Conservation (phyloP, 2,797 vertebrate genomes). For the Pseudocheirus occidentalis region DNA sequence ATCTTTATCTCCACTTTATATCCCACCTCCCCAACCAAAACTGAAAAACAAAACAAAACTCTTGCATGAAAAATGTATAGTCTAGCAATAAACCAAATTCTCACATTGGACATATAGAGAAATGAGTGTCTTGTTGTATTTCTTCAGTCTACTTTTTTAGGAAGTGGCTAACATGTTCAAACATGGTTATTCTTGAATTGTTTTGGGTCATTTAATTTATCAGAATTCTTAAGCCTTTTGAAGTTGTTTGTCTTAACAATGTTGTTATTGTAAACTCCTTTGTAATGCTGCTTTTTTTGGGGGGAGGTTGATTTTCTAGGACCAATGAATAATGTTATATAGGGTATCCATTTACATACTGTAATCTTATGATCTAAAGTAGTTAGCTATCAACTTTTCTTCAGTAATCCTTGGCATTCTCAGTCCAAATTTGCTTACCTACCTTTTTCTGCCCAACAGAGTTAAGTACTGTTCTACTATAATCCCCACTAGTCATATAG, state of each 20-base stretch:
- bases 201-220: too few relatives aligned
- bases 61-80: not conserved
- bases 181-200: not conserved
- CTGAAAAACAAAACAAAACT: not conserved
- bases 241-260: not conserved
- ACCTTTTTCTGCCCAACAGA: not conserved
- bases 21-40: not conserved
- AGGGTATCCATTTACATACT: not conserved
- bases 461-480: not conserved
- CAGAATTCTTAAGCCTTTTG: not conserved
- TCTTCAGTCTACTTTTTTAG: not conserved
- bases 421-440: not conserved
- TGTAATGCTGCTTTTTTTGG: not conserved
- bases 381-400: not conserved
- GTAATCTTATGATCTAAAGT: not conserved
- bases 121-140: not conserved
- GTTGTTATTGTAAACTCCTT: not conserved
- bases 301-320: too few relatives aligned
- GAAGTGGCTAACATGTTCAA: not conserved
- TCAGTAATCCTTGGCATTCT: not conserved
- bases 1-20: not conserved
- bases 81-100: not conserved
- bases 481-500: not conserved
- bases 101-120: not conserved
- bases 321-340: not conserved